A percentile compares a stretch with the other conserved stretches of the same genome.
Evolutionary conservation across 53 echinoderm and acorn worm species (phyloP).

Genomic region (Patiria pectinifera): DNA sequence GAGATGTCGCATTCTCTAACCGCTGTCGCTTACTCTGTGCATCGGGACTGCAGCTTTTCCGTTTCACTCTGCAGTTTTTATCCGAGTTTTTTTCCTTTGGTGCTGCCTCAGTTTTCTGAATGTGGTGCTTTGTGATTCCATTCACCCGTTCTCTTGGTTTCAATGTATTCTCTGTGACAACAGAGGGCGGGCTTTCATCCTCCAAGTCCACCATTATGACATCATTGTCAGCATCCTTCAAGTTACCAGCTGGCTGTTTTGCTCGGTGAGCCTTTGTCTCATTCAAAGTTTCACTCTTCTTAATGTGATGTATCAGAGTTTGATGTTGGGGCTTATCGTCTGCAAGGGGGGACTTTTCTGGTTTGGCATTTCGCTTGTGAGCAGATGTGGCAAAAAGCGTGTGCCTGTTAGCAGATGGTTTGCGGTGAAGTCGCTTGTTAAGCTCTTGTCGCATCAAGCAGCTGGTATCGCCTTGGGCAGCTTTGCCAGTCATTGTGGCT

Average conservation of each 20-base stretch:
- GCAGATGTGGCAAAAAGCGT: background rate
- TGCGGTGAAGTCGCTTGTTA: conserved; percentile 65
- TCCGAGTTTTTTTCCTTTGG: background rate
- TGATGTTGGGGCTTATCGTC: background rate
- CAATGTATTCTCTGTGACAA: conserved; percentile 2
- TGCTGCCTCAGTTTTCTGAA: background rate
- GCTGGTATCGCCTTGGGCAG: conserved; percentile 29
- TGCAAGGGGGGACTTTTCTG: conserved; percentile 41
- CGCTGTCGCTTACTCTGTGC: conserved; percentile 36
- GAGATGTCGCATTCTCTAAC: conserved; percentile 15
- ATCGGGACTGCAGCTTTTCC: conserved; percentile 42
- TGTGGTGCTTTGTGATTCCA: background rate
- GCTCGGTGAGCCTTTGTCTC: background rate
- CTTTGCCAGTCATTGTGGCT: conserved; percentile 72
- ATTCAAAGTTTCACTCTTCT: conserved; percentile 4
- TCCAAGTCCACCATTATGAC: conserved; percentile 39
- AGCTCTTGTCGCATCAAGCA: conserved; percentile 47
- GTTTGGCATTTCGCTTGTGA: conserved; percentile 36
- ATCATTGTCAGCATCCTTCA: conserved; percentile 18
- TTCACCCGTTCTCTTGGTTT: background rate
- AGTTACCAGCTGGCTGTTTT: background rate
- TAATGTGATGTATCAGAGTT: background rate
- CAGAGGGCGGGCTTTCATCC: background rate
- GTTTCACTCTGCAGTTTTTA: conserved; percentile 4
- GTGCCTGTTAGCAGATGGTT: conserved; percentile 40